Base-by-base conservation (phyloP, 2,888 invertebrate species). In the Phengaris alcon region DNA sequence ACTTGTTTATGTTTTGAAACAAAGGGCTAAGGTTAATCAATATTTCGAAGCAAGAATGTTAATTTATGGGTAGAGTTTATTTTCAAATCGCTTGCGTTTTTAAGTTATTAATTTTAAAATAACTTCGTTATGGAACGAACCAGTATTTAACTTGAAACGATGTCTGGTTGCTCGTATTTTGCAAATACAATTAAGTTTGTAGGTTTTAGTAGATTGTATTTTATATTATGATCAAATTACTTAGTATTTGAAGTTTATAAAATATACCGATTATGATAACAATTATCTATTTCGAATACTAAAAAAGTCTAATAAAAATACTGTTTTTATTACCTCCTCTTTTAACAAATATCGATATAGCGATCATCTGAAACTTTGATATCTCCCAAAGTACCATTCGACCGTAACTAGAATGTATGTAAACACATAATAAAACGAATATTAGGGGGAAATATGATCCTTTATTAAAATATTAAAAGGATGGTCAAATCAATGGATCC, bases 401-500 rank as follows among this genome's bases (percentile, higher is more conserved):
- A 44, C 35, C 64, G 13, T 64, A 44, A 64, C 64, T 64, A 64
- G 64, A 64, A 35, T 64, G 64, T 64, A 44, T 72, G 72, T 72
- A 72, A 72, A 54, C 69, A 75, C 77, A 74, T 77, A 77, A 78
- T 76, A 75, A 77, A 75, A 75, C 74, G 59, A 73, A 72, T 57
- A 78, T 77, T 77, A 75, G 75, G 68, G 54, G 75, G 77, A 77
- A 74, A 75, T 74, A 68, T 82, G 83, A 83, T 85, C 83, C 82
- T 82, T 81, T 86, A 84, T 85, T 89, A 84, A 81, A 87, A 81
- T 90, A 90, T 91, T 90, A 90, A 91, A 89, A 84, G 85, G 88
- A 84, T 84, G 87, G 87, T 15, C 68, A 54, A 87, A 90, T 88
- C 86, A 88, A 92, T 90, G 90, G 84, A 79, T 87, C 92, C 89